Conservation (phyloP, 2,797 vertebrate genomes). For the Phataginus tricuspis region DNA sequence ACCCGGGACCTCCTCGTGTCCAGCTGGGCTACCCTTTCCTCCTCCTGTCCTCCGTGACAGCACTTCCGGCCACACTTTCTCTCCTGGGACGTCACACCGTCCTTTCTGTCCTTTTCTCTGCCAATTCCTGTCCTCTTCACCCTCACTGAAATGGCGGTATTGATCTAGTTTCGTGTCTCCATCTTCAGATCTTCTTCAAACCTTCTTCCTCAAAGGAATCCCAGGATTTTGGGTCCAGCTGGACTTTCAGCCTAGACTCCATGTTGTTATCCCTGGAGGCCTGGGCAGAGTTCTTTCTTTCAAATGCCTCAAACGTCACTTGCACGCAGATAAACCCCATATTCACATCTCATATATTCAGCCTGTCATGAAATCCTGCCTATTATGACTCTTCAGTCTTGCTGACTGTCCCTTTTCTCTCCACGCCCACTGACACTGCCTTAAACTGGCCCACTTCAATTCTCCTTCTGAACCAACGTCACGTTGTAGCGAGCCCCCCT, state of each 20-base stretch:
- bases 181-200: background rate
- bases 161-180: background rate
- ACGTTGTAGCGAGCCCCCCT: background rate
- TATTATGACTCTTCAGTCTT: background rate
- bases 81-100: background rate
- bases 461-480: background rate
- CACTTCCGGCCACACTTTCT: background rate
- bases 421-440: background rate
- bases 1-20: background rate
- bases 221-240: background rate
- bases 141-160: background rate
- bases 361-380: background rate
- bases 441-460: background rate
- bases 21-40: background rate
- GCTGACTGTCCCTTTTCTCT: background rate
- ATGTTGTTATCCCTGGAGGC: background rate
- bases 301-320: background rate
- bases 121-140: background rate
- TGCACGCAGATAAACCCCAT: background rate
- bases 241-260: background rate
- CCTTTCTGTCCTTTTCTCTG: background rate
- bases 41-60: background rate
- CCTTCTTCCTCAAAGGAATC: background rate
- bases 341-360: background rate
- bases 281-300: background rate